Evolutionary conservation across 2,888 invertebrate species (phyloP), one percentile per base, ranked within the genome.

Genomic region (Aleiodes testaceus): DNA sequence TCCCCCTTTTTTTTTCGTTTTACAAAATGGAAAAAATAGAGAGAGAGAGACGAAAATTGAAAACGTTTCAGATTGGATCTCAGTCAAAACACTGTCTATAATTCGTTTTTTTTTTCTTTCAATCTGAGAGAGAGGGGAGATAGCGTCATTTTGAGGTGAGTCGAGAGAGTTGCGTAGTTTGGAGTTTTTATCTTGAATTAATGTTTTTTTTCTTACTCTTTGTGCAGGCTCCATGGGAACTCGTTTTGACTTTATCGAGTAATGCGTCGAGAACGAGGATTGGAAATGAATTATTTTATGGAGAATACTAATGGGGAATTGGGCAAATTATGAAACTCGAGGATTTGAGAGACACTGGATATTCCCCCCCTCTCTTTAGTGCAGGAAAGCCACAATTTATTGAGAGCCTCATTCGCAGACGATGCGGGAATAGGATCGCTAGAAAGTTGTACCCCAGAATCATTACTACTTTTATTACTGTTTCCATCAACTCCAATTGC

Each of bases 31-130:
- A 69, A 67, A 66, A 74, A 73, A 73, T 49, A 52, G 52, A 63
- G 3, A 69, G 14, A 47, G 45, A 64, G 30, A n/a, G 45, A 49
- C 42, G 53, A 44, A 36, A 53, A 63, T 16, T 44, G 44, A 30
- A 53, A 72, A 69, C 59, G 67, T 55, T 68, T 63, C 69, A 65
- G 50, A 67, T 64, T 73, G 70, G 70, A 55, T 55, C 36, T 61
- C 61, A 36, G 36, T 47, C 66, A 65, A 50, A 66, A 70, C 49
- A n/a, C 52, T 52, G 26, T 69, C 44, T 61, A 36, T 30, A 36
- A 36, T 36, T 16, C 26, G 1, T 30, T 59, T 12, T 16, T 36
- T 42, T 59, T 14, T 42, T n/a, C n/a, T n/a, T n/a, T n/a, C n/a
- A n/a, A 59, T 59, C 36, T 1, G 16, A 18, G 9, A 50, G 3